A percentile compares a stretch with the other conserved stretches of the same genome.
These are phyloP conservation scores for Drosophila subpulchrella DNA, from an alignment of 1,140 invertebrate genomes.

Conservation along the genomic window DNA sequence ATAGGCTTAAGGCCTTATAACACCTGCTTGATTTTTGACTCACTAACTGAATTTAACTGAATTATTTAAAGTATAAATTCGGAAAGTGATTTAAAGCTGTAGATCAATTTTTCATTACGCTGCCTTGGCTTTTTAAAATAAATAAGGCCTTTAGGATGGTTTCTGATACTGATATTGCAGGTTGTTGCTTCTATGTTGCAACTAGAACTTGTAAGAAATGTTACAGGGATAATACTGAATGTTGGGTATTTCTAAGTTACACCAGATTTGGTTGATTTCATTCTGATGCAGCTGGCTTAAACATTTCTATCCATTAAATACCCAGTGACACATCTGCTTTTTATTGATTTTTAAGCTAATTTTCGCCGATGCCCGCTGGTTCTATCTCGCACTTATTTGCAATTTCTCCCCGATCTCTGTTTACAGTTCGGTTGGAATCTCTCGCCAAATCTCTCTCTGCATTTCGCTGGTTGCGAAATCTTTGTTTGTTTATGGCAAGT, in stretches of 20 bases:
- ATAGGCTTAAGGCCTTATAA: too few relatives aligned
- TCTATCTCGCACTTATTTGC: slow-evolving; percentile 15
- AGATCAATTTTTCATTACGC: too few relatives aligned
- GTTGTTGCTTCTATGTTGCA: neutral
- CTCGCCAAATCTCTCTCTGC: slow-evolving; percentile 10
- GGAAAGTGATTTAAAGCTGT: too few relatives aligned
- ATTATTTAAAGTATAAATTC: too few relatives aligned
- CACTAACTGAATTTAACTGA: too few relatives aligned
- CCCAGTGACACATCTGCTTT: neutral
- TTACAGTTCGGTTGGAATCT: slow-evolving; percentile 51
- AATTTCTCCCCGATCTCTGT: slow-evolving; percentile 48
- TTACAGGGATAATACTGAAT: too few relatives aligned
- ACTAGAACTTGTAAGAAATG: too few relatives aligned
- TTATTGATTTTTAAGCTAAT: slow-evolving; percentile 15
- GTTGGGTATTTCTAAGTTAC: too few relatives aligned
- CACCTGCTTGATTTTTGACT: neutral
- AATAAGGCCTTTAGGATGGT: too few relatives aligned
- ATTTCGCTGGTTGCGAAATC: slow-evolving; percentile 29
- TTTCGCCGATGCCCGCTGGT: slow-evolving; percentile 4
- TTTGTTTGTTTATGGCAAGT: slow-evolving; percentile 66
- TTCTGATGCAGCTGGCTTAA: neutral
- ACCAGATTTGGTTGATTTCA: neutral
- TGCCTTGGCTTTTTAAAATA: too few relatives aligned
- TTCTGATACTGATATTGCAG: neutral
- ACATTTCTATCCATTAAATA: neutral